Evolutionary conservation across 2,888 invertebrate species (phyloP), one percentile per base, ranked within the genome.

Genomic region (Digitonthophagus gazella): DNA sequence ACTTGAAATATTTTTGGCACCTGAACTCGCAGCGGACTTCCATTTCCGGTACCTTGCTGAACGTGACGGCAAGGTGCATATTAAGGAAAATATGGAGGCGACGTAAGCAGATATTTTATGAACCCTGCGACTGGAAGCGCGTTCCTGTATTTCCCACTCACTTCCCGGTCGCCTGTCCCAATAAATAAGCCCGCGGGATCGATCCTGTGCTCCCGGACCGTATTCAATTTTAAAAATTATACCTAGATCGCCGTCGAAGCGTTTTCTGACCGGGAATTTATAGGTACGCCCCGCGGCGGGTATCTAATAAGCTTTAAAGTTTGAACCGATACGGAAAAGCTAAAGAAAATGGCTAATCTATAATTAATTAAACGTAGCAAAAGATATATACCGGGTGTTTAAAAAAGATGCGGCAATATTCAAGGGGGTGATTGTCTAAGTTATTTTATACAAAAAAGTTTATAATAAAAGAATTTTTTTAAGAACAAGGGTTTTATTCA

Each of bases 81-180:
- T 15, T 58, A 18, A 20, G 61, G 20, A 61, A 61, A 61, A 61
- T 61, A 61, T 61, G 61, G 28, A 44, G 28, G 61, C 61, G 61
- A 61, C 61, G 61, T 61, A 61, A 61, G 61, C 61, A 61, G 61
- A 61, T 61, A 61, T 61, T 61, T 61, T 61, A 61, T 61, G 61
- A 19, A 61, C 61, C 16, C 16, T 61, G 61, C 57, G 57, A 57
- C 15, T 57, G n/a, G 57, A n/a, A n/a, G n/a, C 28, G 61, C 61
- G 20, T 18, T 61, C 20, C 61, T 61, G 61, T 61, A 61, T 20
- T 61, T 61, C 20, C 20, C 20, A 14, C 61, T 16, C 61, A 11
- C 18, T 61, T 20, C 19, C 14, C 16, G n/a, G 18, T 61, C 18
- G 18, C 16, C 19, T 19, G 58, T 20, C 20, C 19, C 20, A 61